Percentiles rank a stretch among this genome's conserved stretches.
These are phyloP conservation scores for Bicyclus anynana DNA, from an alignment of 1,140 invertebrate species.

Conservation along the genomic window DNA sequence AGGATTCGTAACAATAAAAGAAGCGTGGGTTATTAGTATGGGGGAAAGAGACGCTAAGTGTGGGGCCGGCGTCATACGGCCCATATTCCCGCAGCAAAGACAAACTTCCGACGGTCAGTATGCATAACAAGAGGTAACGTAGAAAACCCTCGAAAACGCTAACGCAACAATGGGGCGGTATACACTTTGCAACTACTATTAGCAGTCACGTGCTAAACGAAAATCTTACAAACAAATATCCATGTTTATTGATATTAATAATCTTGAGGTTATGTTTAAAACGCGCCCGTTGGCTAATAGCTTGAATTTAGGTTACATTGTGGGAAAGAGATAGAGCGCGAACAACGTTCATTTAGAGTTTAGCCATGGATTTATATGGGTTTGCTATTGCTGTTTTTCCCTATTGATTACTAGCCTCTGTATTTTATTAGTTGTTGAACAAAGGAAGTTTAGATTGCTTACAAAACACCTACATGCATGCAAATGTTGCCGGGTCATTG, in stretches of 20 bases:
- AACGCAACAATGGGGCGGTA: slow-evolving; percentile 29
- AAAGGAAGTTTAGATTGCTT: slow-evolving; percentile 50
- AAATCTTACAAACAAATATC: slow-evolving; percentile 6
- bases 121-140: slow-evolving; percentile 43
- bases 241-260: slow-evolving; percentile 2
- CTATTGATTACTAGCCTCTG: not conserved
- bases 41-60: slow-evolving; percentile 48
- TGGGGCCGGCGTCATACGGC: slow-evolving; percentile 56
- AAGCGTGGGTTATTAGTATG: slow-evolving; percentile 65
- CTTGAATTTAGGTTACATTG: slow-evolving; percentile 45
- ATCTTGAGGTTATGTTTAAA: slow-evolving; percentile 25
- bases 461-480: slow-evolving; percentile 55
- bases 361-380: not conserved
- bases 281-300: slow-evolving; percentile 26
- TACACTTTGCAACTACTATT: slow-evolving; percentile 6
- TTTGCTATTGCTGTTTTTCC: not conserved
- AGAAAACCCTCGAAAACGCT: slow-evolving; percentile 34
- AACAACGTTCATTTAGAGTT: not conserved
- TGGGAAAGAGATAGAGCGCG: slow-evolving; percentile 29
- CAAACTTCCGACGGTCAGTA: slow-evolving; percentile 51
- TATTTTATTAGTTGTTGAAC: slow-evolving; percentile 34
- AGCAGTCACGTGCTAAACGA: slow-evolving; percentile 13
- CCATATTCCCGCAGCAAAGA: slow-evolving; percentile 48
- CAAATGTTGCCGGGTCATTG: slow-evolving; percentile 69
- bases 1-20: slow-evolving; percentile 65